Evolutionary conservation across 2,797 vertebrate genomes (phyloP).

Genomic region (Streptopelia turtur): DNA sequence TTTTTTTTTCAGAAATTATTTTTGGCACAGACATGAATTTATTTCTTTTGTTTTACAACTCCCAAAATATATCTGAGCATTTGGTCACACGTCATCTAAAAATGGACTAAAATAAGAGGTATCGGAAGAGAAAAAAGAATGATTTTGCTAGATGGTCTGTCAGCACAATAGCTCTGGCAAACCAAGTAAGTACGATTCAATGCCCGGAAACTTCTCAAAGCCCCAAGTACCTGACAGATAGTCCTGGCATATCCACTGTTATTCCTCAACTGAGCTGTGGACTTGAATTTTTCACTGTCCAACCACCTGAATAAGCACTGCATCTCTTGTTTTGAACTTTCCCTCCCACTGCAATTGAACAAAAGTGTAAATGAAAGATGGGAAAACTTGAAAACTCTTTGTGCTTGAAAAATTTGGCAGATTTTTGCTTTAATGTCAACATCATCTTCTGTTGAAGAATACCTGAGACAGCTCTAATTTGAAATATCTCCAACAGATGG

Average conservation of each 20-base stretch:
- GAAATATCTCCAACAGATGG: neutral
- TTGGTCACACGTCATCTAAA: neutral
- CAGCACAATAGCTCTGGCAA: neutral
- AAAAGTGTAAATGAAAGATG: neutral
- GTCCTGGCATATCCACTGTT: neutral
- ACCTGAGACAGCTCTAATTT: neutral
- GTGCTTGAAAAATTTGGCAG: neutral
- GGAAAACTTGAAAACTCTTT: neutral
- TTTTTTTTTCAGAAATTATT: neutral
- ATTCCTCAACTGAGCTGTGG: neutral
- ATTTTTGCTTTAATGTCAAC: neutral
- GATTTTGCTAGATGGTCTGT: neutral
- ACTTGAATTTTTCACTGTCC: neutral
- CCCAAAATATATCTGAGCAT: neutral
- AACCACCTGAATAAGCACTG: neutral
- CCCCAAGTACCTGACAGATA: neutral
- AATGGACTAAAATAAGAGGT: neutral
- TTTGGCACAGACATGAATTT: neutral
- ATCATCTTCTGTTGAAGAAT: neutral
- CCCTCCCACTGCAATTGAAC: neutral
- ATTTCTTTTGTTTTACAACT: neutral
- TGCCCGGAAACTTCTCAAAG: neutral
- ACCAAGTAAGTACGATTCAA: neutral
- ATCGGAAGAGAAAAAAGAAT: neutral
- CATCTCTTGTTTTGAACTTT: neutral